phyloP scores from a whole-genome alignment of 1,140 invertebrate genomes.

The Copidosoma floridanum region DNA sequence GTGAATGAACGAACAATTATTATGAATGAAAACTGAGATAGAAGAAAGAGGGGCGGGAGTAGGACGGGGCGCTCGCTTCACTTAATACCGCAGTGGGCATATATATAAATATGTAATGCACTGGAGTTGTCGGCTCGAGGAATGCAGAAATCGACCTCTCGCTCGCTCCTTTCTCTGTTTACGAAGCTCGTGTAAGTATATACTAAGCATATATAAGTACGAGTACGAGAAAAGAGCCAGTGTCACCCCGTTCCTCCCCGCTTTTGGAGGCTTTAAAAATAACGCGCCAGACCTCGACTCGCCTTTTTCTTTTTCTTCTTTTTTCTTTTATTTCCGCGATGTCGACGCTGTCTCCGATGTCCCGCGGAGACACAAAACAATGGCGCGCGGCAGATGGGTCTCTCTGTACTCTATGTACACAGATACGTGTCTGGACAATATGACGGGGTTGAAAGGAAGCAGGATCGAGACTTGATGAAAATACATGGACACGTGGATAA shows the following conservation, averaged over 20 bases:
- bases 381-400: background rate
- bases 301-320: constrained; percentile 17
- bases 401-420: background rate
- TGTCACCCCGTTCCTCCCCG: too few relatives aligned
- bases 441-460: too few relatives aligned
- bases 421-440: too few relatives aligned
- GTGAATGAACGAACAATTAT: constrained; percentile 26
- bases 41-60: too few relatives aligned
- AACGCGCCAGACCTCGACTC: background rate
- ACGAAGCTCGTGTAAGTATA: too few relatives aligned
- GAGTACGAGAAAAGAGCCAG: too few relatives aligned
- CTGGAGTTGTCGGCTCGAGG: constrained; percentile 1
- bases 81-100: too few relatives aligned
- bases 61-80: too few relatives aligned
- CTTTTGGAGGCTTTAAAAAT: constrained; percentile 11
- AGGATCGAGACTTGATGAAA: too few relatives aligned
- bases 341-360: background rate
- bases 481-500: too few relatives aligned
- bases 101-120: background rate
- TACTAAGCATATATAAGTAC: too few relatives aligned
- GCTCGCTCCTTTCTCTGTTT: background rate
- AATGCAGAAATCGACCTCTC: constrained; percentile 25
- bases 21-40: constrained; percentile 28
- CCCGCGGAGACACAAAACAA: constrained; percentile 20
- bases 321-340: background rate